These are phyloP conservation scores for Bradypodion pumilum DNA, from an alignment of 2,797 vertebrate genomes.

Conservation along the genomic window DNA sequence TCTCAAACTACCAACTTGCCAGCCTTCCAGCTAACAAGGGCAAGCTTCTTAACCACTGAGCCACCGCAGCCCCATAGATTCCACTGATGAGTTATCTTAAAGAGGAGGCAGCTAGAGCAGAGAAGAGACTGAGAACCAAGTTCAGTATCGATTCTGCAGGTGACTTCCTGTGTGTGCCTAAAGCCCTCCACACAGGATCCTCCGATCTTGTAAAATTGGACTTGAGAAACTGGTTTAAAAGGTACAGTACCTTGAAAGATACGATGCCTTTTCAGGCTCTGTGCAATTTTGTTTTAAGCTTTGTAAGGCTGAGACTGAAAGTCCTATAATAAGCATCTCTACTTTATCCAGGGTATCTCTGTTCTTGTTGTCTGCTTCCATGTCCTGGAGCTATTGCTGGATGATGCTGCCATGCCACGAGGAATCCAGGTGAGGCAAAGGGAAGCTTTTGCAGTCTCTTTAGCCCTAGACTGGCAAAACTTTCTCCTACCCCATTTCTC, in stretches of 20 bases:
- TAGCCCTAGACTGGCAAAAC: not conserved
- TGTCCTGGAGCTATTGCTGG: conserved; percentile 92
- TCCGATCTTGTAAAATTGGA: not conserved
- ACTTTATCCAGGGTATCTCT: conserved; percentile 84
- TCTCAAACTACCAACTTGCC: too few species aligned
- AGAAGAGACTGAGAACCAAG: not conserved
- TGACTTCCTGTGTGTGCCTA: not conserved
- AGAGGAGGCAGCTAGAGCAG: too few species aligned
- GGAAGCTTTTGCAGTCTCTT: not conserved
- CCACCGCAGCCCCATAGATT: too few species aligned
- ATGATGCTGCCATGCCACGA: conserved; percentile 93
- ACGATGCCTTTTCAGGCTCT: not conserved
- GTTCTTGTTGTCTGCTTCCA: conserved; percentile 94
- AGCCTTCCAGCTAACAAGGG: too few species aligned
- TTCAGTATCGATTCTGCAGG: not conserved
- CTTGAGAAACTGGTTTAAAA: not conserved
- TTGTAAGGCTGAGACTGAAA: not conserved
- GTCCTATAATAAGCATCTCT: not conserved
- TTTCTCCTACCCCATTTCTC: not conserved
- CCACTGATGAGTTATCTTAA: too few species aligned
- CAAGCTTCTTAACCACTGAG: too few species aligned
- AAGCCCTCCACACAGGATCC: too few species aligned
- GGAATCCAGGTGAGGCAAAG: conserved; percentile 87
- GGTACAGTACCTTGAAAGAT: not conserved
- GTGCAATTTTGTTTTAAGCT: not conserved